Evolutionary conservation across 1,140 invertebrate genomes (phyloP).

Genomic region (Tetragonula clypearis): DNA sequence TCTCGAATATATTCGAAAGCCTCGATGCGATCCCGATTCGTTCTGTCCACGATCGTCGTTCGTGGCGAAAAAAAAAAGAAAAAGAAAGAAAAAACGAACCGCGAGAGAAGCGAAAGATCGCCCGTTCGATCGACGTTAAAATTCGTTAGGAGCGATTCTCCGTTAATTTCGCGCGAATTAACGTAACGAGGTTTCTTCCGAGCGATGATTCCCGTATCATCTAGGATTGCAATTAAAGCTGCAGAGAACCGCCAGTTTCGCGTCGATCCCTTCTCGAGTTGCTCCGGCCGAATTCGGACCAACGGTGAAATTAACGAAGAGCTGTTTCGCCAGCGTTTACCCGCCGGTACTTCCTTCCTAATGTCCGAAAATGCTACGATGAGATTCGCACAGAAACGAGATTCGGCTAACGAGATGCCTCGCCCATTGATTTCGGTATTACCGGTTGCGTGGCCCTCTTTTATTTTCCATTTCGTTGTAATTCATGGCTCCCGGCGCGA

Average conservation of each 20-base stretch:
- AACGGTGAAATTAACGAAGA: constrained; percentile 4
- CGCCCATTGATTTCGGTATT: background rate
- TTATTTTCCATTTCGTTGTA: too few species aligned
- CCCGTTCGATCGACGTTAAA: background rate
- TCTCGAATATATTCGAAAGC: too few species aligned
- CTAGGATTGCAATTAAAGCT: background rate
- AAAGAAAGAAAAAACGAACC: background rate
- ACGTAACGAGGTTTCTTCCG: background rate
- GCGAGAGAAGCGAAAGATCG: background rate
- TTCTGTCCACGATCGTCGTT: background rate
- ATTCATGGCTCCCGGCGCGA: background rate
- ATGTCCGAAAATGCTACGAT: background rate
- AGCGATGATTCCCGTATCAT: background rate
- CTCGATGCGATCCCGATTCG: too few species aligned
- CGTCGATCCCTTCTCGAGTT: background rate
- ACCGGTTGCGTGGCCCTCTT: background rate
- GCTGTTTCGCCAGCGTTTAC: background rate
- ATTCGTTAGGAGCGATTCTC: background rate
- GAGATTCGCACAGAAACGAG: background rate
- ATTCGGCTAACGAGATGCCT: background rate
- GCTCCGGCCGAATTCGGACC: background rate
- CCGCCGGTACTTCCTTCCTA: background rate
- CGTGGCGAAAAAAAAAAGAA: too few species aligned
- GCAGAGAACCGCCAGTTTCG: background rate
- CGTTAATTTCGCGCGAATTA: background rate